These are phyloP conservation scores for Hirtodrosophila cameraria DNA, from an alignment of 2,888 invertebrate genomes.

Conservation along the genomic window DNA sequence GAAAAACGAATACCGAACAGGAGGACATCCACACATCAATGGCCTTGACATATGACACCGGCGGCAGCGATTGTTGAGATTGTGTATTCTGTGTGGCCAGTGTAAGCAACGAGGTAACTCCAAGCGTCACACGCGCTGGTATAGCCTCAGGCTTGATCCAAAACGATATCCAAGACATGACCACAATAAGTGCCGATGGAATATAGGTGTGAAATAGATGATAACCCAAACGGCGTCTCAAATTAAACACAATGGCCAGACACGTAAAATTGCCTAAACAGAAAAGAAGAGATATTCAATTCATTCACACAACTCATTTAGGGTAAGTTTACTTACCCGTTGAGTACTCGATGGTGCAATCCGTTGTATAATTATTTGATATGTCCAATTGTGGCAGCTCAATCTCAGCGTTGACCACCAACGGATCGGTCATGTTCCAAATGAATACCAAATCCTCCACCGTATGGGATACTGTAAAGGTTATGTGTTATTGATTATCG, in stretches of 20 bases:
- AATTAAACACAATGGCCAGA: conserved; percentile 93
- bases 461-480: conserved; percentile 93
- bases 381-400: conserved; percentile 94
- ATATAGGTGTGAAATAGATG: conserved; percentile 96
- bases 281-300: not conserved
- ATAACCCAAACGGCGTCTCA: conserved; percentile 93
- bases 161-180: conserved; percentile 98
- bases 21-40: conserved; percentile 97
- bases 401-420: conserved; percentile 95
- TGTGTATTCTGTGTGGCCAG: conserved; percentile 96
- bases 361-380: conserved; percentile 94
- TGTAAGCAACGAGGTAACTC: conserved; percentile 93
- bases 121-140: conserved; percentile 94
- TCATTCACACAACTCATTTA: not conserved
- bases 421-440: conserved; percentile 95
- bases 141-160: conserved; percentile 98
- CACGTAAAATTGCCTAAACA: conserved; percentile 94
- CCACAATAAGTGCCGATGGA: conserved; percentile 95
- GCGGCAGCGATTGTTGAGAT: conserved; percentile 94
- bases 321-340: conserved; percentile 85
- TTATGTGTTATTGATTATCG: not conserved
- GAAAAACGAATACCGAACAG: conserved; percentile 95
- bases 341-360: conserved; percentile 96
- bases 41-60: conserved; percentile 96
- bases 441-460: conserved; percentile 97